These are phyloP conservation scores for Eremobia ochroleuca DNA, from an alignment of 2,888 invertebrate genomes.

Conservation along the genomic window DNA sequence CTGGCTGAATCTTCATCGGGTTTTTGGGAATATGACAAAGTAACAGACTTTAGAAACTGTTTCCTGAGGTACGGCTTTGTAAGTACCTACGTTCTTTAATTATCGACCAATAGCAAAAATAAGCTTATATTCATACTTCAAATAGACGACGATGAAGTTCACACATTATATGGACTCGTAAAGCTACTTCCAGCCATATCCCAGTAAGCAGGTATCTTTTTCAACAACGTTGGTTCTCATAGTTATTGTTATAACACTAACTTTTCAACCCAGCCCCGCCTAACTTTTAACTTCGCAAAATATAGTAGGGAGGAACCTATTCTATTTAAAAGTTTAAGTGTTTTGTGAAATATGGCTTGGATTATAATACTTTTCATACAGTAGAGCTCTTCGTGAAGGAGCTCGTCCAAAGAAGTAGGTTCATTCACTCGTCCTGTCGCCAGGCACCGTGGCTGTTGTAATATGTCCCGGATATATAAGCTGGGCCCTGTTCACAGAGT, in stretches of 20 bases:
- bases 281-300: slow-evolving; percentile 42
- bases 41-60: neutral
- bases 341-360: slow-evolving; percentile 43
- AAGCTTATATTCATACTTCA: neutral
- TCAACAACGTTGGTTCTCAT: slow-evolving; percentile 12
- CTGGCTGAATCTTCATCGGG: neutral
- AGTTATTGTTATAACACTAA: slow-evolving; percentile 32
- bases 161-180: neutral
- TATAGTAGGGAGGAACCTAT: slow-evolving; percentile 21
- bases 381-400: neutral
- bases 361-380: slow-evolving; percentile 35
- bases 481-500: too few species aligned
- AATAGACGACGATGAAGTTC: neutral
- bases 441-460: neutral
- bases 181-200: neutral
- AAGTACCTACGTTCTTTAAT: neutral
- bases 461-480: neutral
- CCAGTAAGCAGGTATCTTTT: neutral
- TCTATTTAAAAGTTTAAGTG: slow-evolving; percentile 46
- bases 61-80: neutral
- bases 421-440: neutral
- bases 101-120: neutral
- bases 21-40: neutral
- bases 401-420: neutral
- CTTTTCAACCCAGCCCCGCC: slow-evolving; percentile 26